Conservation (phyloP, 1,140 invertebrate genomes). For the Diabrotica undecimpunctata region DNA sequence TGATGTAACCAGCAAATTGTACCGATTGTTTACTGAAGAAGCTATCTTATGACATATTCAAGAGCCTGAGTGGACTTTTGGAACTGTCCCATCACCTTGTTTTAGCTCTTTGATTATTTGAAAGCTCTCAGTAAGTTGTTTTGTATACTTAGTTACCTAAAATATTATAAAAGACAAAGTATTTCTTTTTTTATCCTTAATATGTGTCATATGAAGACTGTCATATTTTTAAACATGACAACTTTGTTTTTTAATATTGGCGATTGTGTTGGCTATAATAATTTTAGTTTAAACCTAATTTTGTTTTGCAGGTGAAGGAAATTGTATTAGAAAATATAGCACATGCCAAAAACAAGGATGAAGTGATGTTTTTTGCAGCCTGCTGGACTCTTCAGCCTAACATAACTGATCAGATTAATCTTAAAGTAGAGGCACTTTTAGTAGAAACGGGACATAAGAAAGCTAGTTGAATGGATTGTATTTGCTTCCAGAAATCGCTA, state of each 20-base stretch:
- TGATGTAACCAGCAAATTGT: too few relatives aligned
- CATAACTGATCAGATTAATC: conserved; percentile 30
- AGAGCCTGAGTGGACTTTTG: too few relatives aligned
- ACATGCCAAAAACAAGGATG: conserved; percentile 37
- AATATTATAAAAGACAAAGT: background rate
- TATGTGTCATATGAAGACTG: too few relatives aligned
- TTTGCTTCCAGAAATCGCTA: too few relatives aligned
- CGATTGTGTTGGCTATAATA: background rate
- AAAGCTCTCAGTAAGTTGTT: too few relatives aligned
- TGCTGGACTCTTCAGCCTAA: conserved; percentile 40
- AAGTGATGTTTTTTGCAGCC: conserved; percentile 41
- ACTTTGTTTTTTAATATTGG: background rate
- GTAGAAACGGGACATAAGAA: conserved; percentile 41
- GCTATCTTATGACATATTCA: too few relatives aligned
- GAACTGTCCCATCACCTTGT: too few relatives aligned
- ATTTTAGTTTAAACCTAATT: background rate
- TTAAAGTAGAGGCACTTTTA: conserved; percentile 40
- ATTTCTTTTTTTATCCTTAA: conserved; percentile 10
- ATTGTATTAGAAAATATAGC: conserved; percentile 43
- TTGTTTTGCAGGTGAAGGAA: conserved; percentile 41
- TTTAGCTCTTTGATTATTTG: too few relatives aligned
- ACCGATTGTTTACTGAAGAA: too few relatives aligned
- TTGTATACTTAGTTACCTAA: too few relatives aligned
- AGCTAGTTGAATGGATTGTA: conserved; percentile 26
- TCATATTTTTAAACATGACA: too few relatives aligned